These are phyloP conservation scores for Neomonachus schauinslandi DNA, from an alignment of 2,113 vertebrate species.

Conservation along the genomic window DNA sequence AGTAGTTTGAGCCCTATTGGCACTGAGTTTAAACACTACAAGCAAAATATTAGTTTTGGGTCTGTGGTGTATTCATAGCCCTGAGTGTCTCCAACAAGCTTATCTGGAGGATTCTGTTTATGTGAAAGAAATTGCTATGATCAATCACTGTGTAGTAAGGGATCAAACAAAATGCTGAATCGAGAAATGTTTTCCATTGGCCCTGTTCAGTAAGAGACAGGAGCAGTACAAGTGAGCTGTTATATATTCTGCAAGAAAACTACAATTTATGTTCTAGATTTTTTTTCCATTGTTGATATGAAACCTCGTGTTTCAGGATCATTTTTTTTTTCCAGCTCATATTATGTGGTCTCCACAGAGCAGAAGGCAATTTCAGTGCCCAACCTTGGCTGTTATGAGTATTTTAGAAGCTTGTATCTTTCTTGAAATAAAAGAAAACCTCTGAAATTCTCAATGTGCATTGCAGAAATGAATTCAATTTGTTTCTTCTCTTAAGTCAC, in stretches of 20 bases:
- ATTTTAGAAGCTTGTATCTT: slow-evolving; percentile 51
- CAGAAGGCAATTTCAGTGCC: background rate
- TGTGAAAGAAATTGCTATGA: slow-evolving; percentile 82
- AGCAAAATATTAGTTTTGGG: slow-evolving; percentile 74
- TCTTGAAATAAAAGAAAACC: slow-evolving; percentile 61
- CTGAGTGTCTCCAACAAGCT: slow-evolving; percentile 70
- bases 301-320: background rate
- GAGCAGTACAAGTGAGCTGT: slow-evolving; percentile 50
- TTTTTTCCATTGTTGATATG: background rate
- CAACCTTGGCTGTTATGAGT: background rate
- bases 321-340: background rate
- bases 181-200: slow-evolving; percentile 65
- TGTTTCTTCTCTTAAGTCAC: slow-evolving; percentile 14
- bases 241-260: slow-evolving; percentile 47
- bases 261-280: slow-evolving; percentile 43
- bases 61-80: slow-evolving; percentile 66
- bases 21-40: slow-evolving; percentile 72
- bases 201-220: slow-evolving; percentile 25
- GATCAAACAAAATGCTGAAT: slow-evolving; percentile 79
- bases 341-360: background rate
- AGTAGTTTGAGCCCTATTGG: slow-evolving; percentile 54
- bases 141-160: slow-evolving; percentile 64
- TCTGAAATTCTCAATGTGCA: slow-evolving; percentile 22
- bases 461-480: slow-evolving; percentile 44
- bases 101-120: slow-evolving; percentile 79